Conservation (phyloP, 2,113 vertebrate genomes). For the Sturnus vulgaris region DNA sequence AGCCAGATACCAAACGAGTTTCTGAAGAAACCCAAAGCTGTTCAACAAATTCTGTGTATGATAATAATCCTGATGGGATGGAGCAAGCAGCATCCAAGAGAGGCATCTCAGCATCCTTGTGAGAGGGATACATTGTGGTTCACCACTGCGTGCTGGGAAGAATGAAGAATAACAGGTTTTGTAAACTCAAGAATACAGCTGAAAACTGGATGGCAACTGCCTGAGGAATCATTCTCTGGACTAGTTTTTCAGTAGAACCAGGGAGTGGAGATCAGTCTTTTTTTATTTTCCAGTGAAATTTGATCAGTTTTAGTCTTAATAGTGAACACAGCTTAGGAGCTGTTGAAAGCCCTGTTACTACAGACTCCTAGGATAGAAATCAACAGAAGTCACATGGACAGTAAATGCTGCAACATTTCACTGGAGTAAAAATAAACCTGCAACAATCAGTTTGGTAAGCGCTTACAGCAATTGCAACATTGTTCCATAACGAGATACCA, state of each 20-base stretch:
- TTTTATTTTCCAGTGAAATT: not conserved
- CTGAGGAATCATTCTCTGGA: not conserved
- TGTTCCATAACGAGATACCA: not conserved
- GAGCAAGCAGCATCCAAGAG: not conserved
- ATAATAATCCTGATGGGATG: not conserved
- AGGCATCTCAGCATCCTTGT: not conserved
- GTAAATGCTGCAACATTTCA: not conserved
- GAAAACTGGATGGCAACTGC: not conserved
- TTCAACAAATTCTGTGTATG: not conserved
- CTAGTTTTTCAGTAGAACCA: not conserved
- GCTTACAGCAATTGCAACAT: not conserved
- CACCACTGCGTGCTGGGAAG: not conserved
- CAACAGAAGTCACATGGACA: not conserved
- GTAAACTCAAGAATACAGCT: not conserved
- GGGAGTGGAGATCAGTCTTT: not conserved
- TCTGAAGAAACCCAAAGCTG: not conserved
- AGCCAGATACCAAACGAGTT: not conserved
- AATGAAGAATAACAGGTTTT: not conserved
- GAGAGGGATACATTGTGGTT: rapidly evolving
- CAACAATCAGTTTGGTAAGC: not conserved
- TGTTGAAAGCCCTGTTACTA: not conserved
- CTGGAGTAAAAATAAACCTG: not conserved
- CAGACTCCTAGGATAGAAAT: not conserved
- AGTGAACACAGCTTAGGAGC: not conserved
- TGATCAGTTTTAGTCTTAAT: not conserved